Evolutionary conservation across 2,888 invertebrate species (phyloP).

Genomic region (Drosophila pseudotalamancana): DNA sequence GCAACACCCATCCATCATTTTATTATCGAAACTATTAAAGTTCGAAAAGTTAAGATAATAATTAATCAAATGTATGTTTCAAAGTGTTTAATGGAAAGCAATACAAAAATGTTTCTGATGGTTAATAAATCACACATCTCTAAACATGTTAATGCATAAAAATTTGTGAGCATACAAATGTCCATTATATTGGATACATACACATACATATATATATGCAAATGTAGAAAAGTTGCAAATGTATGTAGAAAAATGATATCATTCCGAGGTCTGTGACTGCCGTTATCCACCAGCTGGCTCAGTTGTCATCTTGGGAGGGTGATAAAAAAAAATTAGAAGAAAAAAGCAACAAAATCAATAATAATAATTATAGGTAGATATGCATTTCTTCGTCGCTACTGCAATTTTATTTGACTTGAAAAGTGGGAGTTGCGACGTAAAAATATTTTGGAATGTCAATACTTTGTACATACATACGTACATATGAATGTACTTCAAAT

Average conservation of each 20-base stretch:
- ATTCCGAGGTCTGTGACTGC: constrained; percentile 12
- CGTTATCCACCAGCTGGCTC: constrained; percentile 8
- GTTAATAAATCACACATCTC: neutral
- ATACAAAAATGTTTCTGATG: constrained; percentile 1
- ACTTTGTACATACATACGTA: neutral
- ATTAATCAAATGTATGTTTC: neutral
- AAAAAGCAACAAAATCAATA: constrained; percentile 21
- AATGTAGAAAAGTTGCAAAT: constrained; percentile 9
- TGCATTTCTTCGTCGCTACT: too few relatives aligned
- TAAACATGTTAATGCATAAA: constrained; percentile 4
- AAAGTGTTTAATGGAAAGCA: neutral
- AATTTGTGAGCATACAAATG: neutral
- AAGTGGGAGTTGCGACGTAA: neutral
- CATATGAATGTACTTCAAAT: constrained; percentile 4
- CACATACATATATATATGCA: constrained; percentile 1
- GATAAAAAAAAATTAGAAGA: neutral
- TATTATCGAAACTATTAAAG: neutral
- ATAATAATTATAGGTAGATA: too few relatives aligned
- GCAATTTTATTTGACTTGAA: neutral
- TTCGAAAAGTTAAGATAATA: neutral
- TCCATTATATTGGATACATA: constrained; percentile 16
- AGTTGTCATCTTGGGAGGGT: constrained; percentile 6
- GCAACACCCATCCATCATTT: constrained; percentile 21
- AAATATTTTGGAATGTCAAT: neutral
- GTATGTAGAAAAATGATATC: constrained; percentile 39